These are phyloP conservation scores for Macaca nemestrina DNA, from an alignment of 2,113 vertebrate species.

Conservation along the genomic window DNA sequence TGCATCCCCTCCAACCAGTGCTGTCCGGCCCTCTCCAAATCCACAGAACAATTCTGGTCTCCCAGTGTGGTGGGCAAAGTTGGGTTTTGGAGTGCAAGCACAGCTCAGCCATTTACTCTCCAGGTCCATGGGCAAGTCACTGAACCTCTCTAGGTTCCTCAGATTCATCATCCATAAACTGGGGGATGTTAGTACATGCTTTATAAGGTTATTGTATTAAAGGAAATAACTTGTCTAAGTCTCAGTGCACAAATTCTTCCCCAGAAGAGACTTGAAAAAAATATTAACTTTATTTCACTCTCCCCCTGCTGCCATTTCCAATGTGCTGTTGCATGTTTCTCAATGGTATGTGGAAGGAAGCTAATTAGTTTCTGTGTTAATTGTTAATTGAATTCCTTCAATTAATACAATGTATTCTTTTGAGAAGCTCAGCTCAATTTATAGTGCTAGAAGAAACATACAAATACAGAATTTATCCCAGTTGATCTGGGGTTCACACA, in stretches of 20 bases:
- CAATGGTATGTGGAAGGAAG: not conserved
- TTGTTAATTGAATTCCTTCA: not conserved
- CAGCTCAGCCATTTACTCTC: not conserved
- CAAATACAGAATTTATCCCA: not conserved
- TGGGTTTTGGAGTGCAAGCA: not conserved
- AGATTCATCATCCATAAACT: not conserved
- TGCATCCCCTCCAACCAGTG: accelerated
- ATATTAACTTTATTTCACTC: not conserved
- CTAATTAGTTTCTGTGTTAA: slow-evolving; percentile 12
- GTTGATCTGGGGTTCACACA: not conserved
- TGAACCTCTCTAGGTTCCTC: not conserved
- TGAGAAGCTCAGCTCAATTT: slow-evolving; percentile 4
- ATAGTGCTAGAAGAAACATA: not conserved
- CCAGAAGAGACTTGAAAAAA: not conserved
- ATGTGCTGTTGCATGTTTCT: not conserved
- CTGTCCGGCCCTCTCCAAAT: not conserved
- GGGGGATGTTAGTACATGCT: not conserved
- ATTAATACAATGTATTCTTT: not conserved
- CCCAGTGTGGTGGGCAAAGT: not conserved
- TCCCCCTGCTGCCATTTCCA: not conserved
- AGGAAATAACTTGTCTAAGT: not conserved
- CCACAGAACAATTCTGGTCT: not conserved
- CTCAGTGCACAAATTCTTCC: not conserved
- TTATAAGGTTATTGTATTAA: not conserved
- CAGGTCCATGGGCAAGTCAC: not conserved